Evolutionary conservation across 1,140 invertebrate genomes (phyloP).

Genomic region (Eurosta solidaginis): DNA sequence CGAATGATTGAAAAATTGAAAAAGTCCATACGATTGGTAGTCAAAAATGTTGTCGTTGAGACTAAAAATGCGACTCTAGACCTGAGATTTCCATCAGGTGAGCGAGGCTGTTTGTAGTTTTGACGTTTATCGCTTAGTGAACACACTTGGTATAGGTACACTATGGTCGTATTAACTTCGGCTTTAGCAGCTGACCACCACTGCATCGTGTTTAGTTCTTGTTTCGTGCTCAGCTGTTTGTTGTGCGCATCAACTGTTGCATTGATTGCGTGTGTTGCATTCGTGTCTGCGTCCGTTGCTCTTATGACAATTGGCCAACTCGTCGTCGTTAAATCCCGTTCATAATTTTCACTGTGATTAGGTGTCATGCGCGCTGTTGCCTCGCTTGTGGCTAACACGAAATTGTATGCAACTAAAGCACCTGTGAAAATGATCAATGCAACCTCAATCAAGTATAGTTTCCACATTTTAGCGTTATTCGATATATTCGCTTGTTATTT

Average conservation of each 20-base stretch:
- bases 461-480: constrained; percentile 8
- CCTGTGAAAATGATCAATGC: neutral
- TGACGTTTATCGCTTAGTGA: too few species aligned
- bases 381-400: neutral
- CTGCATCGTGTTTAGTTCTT: too few species aligned
- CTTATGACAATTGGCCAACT: neutral
- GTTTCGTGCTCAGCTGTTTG: neutral
- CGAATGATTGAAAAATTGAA: too few species aligned
- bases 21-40: too few species aligned
- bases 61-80: too few species aligned
- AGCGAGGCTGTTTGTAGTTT: too few species aligned
- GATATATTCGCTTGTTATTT: neutral
- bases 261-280: neutral
- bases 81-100: too few species aligned
- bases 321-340: neutral
- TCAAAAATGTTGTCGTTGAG: too few species aligned
- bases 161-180: too few species aligned
- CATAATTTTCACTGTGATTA: neutral
- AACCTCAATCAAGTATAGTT: neutral
- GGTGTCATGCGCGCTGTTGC: neutral
- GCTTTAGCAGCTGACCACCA: too few species aligned
- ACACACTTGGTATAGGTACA: too few species aligned
- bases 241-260: neutral
- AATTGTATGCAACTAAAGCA: neutral
- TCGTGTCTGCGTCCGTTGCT: neutral